Conservation (phyloP, 2,888 invertebrate genomes). For the Amiota mariae region DNA sequence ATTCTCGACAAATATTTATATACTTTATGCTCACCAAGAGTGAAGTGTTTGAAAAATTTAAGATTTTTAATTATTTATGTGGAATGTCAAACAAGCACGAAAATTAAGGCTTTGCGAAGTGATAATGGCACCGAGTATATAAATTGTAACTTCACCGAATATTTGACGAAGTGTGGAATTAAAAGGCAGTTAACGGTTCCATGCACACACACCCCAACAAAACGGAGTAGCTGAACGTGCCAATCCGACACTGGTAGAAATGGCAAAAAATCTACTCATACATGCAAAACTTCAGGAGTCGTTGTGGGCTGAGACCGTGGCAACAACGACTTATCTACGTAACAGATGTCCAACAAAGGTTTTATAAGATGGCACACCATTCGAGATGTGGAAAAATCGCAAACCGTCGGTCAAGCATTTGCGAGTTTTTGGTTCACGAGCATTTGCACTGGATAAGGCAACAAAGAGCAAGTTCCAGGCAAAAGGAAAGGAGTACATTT, state of each 20-base stretch:
- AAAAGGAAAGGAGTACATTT: not conserved
- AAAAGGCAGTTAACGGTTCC: constrained; percentile 38
- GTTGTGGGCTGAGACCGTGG: constrained; percentile 44
- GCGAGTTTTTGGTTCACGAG: not conserved
- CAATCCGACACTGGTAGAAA: constrained; percentile 37
- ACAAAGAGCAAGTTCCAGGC: not conserved
- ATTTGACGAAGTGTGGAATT: constrained; percentile 39
- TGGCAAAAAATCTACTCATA: constrained; percentile 48
- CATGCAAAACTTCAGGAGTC: constrained; percentile 47
- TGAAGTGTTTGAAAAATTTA: not conserved
- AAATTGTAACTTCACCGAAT: constrained; percentile 34
- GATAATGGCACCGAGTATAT: constrained; percentile 42
- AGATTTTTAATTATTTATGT: not conserved
- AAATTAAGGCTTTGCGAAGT: constrained; percentile 37
- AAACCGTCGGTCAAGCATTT: constrained; percentile 21
- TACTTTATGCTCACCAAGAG: not conserved
- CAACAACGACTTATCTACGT: constrained; percentile 38
- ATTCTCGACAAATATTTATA: not conserved
- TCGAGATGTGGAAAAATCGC: constrained; percentile 30
- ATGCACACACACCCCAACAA: constrained; percentile 42
- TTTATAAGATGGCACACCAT: constrained; percentile 25
- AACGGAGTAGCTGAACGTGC: constrained; percentile 33
- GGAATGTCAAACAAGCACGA: constrained; percentile 17
- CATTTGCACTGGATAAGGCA: not conserved
- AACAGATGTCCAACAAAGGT: constrained; percentile 32